Conservation (phyloP, 2,797 vertebrate species). For the Darevskia nairensis region DNA sequence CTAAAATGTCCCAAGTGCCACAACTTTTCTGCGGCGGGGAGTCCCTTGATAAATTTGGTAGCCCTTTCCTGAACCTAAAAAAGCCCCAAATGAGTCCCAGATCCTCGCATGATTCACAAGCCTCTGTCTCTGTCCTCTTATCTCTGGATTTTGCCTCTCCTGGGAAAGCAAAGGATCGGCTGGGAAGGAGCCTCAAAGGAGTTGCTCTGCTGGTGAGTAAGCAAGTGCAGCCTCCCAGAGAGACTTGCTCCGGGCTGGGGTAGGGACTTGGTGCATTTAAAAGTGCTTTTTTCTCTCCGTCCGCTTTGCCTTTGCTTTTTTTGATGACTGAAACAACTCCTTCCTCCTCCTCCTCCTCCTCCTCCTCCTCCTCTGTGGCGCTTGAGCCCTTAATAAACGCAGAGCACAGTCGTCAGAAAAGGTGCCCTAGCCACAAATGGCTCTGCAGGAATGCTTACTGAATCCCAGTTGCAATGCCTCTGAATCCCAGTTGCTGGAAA, state of each 20-base stretch:
- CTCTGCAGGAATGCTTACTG: too few species aligned
- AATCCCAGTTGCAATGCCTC: too few species aligned
- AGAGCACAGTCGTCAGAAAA: too few species aligned
- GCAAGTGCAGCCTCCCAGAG: not conserved
- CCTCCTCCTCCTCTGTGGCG: too few species aligned
- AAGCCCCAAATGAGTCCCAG: not conserved
- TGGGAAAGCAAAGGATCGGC: not conserved
- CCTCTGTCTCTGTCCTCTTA: not conserved
- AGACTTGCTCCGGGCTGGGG: slow-evolving; percentile 8
- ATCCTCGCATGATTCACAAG: not conserved
- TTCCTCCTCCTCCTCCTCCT: too few species aligned
- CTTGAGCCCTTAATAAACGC: too few species aligned
- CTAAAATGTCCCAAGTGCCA: too few species aligned
- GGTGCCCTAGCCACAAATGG: too few species aligned
- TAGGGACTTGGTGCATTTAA: not conserved
- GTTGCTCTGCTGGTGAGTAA: not conserved
- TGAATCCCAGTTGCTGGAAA: too few species aligned
- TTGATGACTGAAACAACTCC: not conserved
- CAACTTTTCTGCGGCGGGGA: too few species aligned
- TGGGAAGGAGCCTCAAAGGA: not conserved
- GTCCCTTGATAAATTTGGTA: too few species aligned
- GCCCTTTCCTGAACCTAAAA: too few species aligned
- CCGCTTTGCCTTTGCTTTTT: not conserved
- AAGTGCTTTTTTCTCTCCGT: not conserved
- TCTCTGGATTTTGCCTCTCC: not conserved